Evolutionary conservation across 1,140 invertebrate genomes (phyloP).

Genomic region (Calliopsis andreniformis): DNA sequence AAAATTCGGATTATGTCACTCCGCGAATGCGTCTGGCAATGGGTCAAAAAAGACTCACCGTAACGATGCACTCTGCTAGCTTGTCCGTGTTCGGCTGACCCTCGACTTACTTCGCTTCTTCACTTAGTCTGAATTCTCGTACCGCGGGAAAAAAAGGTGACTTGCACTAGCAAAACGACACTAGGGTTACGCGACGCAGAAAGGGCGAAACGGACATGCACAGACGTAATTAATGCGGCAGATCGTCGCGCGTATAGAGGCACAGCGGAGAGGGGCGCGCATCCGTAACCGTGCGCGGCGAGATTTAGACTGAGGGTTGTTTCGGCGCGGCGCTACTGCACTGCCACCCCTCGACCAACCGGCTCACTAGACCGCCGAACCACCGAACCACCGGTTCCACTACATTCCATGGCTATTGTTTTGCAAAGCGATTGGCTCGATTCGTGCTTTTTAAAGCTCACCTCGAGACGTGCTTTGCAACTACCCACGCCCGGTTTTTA

Average conservation of each 20-base stretch:
- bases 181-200: not conserved
- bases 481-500: too few relatives aligned
- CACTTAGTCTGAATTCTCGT: not conserved
- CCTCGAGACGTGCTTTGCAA: too few relatives aligned
- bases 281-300: constrained; percentile 64
- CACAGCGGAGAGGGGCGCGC: constrained; percentile 22
- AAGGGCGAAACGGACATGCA: not conserved
- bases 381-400: not conserved
- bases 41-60: constrained; percentile 55
- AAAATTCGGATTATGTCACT: constrained; percentile 42
- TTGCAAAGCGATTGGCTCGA: constrained; percentile 15
- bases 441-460: not conserved
- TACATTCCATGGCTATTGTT: constrained; percentile 25
- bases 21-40: constrained; percentile 35
- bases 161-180: too few relatives aligned
- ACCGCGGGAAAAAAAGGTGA: not conserved
- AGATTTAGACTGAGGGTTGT: constrained; percentile 72
- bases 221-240: not conserved
- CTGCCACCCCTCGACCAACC: constrained; percentile 67
- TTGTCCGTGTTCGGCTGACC: constrained; percentile 8
- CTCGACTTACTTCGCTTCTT: too few relatives aligned
- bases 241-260: not conserved
- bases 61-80: constrained; percentile 28
- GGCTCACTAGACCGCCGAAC: constrained; percentile 24
- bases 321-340: constrained; percentile 57